phyloP scores from a whole-genome alignment of 2,888 invertebrate genomes.

The Drosophila ustulata region DNA sequence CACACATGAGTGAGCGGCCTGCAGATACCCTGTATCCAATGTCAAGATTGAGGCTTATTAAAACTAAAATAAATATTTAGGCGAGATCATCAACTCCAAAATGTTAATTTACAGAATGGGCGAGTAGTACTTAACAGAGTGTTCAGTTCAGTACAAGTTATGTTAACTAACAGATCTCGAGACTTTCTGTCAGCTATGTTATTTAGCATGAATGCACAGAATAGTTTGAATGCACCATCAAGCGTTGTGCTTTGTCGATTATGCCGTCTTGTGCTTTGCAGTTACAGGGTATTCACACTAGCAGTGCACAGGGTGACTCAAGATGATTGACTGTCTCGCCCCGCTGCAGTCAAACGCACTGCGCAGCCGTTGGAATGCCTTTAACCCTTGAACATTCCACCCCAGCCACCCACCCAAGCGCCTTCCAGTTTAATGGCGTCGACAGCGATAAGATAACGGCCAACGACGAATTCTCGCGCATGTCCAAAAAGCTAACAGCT shows the following conservation, averaged over 20 bases:
- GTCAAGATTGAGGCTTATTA: too few relatives aligned
- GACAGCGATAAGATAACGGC: conserved; percentile 73
- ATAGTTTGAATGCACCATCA: neutral
- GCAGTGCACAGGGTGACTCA: conserved; percentile 55
- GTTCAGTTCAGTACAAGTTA: neutral
- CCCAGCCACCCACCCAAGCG: conserved; percentile 29
- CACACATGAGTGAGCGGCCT: neutral
- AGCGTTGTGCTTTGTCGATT: neutral
- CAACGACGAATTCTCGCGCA: conserved; percentile 63
- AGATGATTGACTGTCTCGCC: conserved; percentile 33
- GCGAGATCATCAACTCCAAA: neutral
- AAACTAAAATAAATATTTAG: too few relatives aligned
- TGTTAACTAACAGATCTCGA: conserved; percentile 3
- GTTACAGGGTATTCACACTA: conserved; percentile 31
- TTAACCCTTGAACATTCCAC: conserved; percentile 53
- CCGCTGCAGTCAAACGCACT: conserved; percentile 28
- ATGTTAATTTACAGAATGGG: neutral
- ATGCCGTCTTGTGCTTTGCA: neutral
- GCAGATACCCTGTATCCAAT: conserved; percentile 16
- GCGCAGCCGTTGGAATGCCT: conserved; percentile 68
- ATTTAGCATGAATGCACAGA: neutral
- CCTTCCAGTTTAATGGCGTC: conserved; percentile 70
- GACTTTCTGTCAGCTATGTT: neutral
- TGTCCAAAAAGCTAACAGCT: conserved; percentile 49
- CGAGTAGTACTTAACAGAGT: neutral